Evolutionary conservation across 2,888 invertebrate species (phyloP).

Genomic region (Digitonthophagus gazella): DNA sequence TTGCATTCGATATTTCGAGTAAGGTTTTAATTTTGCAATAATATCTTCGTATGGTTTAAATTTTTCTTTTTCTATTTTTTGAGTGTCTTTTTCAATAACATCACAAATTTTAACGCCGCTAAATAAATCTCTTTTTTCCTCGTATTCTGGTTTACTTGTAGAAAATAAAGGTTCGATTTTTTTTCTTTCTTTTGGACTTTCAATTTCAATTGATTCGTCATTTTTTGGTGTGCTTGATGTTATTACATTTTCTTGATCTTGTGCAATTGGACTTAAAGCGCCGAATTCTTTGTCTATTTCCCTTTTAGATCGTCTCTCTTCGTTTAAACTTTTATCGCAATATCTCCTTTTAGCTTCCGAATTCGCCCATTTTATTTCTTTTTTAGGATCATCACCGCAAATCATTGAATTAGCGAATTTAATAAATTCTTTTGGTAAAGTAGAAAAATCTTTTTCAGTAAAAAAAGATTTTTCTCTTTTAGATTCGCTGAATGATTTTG

Average conservation of each 20-base stretch:
- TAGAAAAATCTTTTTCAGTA: slow-evolving; percentile 9
- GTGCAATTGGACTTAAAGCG: slow-evolving; percentile 5
- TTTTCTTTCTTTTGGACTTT: too few species aligned
- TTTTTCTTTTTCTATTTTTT: background rate
- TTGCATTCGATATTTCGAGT: slow-evolving; percentile 3
- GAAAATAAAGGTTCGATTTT: background rate
- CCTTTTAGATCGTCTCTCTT: slow-evolving; percentile 5
- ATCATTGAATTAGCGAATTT: slow-evolving; percentile 12
- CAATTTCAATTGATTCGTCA: background rate
- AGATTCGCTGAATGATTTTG: background rate
- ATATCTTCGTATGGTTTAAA: slow-evolving; percentile 7
- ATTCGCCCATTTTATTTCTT: background rate
- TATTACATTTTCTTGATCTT: background rate
- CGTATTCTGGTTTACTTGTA: background rate
- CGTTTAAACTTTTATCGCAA: background rate
- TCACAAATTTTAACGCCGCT: background rate
- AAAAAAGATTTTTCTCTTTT: slow-evolving; percentile 10
- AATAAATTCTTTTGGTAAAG: slow-evolving; percentile 11
- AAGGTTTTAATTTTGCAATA: background rate
- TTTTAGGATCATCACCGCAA: background rate
- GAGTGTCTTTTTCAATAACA: background rate
- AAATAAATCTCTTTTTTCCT: background rate
- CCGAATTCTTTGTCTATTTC: background rate
- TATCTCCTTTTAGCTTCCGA: background rate
- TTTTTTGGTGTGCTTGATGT: background rate